These are phyloP conservation scores for Lasaia peninsularis DNA, from an alignment of 1,140 invertebrate species.

Conservation along the genomic window DNA sequence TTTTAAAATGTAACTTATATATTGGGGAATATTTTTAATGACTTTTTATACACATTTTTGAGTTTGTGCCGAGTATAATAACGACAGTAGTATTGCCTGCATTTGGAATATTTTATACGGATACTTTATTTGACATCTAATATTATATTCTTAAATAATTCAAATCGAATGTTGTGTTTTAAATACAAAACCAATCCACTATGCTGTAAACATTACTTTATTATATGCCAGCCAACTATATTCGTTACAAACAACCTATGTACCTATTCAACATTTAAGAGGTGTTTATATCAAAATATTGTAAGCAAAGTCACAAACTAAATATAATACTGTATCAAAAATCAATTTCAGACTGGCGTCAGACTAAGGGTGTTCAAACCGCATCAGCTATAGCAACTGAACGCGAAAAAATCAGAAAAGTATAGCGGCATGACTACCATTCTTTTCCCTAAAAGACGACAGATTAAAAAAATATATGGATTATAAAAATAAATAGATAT, in stretches of 20 bases:
- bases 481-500: slow-evolving; percentile 39
- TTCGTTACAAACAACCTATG: slow-evolving; percentile 31
- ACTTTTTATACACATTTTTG: no score
- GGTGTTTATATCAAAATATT: slow-evolving; percentile 35
- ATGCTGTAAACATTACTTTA: background rate
- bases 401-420: slow-evolving; percentile 12
- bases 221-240: slow-evolving; percentile 16
- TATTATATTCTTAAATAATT: no score
- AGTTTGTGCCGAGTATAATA: no score
- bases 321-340: slow-evolving; percentile 45
- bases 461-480: slow-evolving; percentile 37
- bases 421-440: slow-evolving; percentile 17
- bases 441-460: slow-evolving; percentile 28
- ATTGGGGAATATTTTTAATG: no score
- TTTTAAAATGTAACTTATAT: no score
- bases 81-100: no score
- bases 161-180: background rate
- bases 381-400: slow-evolving; percentile 15
- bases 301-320: slow-evolving; percentile 41
- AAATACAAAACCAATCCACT: background rate
- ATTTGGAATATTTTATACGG: no score
- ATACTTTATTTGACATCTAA: no score
- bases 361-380: slow-evolving; percentile 23
- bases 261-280: slow-evolving; percentile 49
- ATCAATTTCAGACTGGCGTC: slow-evolving; percentile 36